Conservation (phyloP, 2,113 vertebrate genomes). For the Pleuronectes platessa region DNA sequence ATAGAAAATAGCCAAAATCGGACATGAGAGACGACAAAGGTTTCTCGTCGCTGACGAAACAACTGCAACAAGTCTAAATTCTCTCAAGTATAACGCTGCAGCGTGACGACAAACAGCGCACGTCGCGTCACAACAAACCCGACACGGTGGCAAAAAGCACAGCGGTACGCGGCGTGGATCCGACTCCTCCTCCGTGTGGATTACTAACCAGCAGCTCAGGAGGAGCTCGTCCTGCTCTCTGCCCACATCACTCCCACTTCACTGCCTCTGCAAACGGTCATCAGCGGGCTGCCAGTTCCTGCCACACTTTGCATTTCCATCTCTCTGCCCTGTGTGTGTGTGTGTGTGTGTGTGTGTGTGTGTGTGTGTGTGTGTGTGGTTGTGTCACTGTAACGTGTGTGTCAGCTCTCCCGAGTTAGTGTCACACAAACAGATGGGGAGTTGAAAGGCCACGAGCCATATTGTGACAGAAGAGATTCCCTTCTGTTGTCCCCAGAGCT, state of each 20-base stretch:
- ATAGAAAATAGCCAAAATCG: constrained; percentile 27
- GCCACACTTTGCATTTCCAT: constrained; percentile 59
- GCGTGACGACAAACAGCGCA: neutral
- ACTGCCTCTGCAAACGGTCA: constrained; percentile 74
- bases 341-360: neutral
- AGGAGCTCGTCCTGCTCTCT: constrained; percentile 56
- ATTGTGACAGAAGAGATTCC: constrained; percentile 84
- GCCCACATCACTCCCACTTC: constrained; percentile 55
- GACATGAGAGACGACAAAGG: constrained; percentile 38
- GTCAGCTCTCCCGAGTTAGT: constrained; percentile 54
- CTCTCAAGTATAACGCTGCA: constrained; percentile 1
- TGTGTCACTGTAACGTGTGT: constrained; percentile 55
- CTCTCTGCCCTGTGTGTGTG: constrained; percentile 12
- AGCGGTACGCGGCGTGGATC: constrained; percentile 35
- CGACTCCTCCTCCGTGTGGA: constrained; percentile 5
- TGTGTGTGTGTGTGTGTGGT: constrained; percentile 21
- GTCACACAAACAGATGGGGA: constrained; percentile 85
- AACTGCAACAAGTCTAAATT: neutral
- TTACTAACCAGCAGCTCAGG: constrained; percentile 47
- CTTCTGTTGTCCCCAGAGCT: constrained; percentile 73
- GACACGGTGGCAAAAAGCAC: constrained; percentile 38
- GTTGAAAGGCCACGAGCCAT: constrained; percentile 83
- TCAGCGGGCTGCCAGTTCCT: constrained; percentile 70
- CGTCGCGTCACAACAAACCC: neutral
- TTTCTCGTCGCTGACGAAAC: constrained; percentile 7